Evolutionary conservation across 2,797 vertebrate species (phyloP).

Genomic region (Coluber constrictor): DNA sequence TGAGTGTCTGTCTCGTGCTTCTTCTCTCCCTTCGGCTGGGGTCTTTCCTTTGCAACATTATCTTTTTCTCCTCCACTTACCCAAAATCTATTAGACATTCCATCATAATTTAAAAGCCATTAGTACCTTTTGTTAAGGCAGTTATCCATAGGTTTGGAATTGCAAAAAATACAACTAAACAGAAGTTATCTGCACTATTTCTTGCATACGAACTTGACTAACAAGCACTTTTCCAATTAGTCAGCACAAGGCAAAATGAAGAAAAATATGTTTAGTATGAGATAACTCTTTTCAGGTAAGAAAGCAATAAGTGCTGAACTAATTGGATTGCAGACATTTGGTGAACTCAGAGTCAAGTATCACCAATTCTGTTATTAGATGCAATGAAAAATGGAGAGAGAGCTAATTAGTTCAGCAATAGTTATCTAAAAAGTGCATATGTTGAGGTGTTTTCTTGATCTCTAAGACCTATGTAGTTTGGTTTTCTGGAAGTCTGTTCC

Average conservation of each 20-base stretch:
- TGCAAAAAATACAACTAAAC: background rate
- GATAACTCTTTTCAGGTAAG: background rate
- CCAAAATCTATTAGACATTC: background rate
- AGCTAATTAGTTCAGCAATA: background rate
- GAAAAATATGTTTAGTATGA: background rate
- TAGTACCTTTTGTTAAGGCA: background rate
- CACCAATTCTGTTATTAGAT: background rate
- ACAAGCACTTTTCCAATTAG: background rate
- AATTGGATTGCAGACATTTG: constrained; percentile 1
- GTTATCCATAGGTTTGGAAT: background rate
- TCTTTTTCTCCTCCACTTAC: background rate
- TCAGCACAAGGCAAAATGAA: background rate
- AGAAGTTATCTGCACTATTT: background rate
- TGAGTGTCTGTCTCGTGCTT: background rate
- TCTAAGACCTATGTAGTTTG: background rate
- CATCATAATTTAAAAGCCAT: background rate
- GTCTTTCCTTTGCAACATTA: background rate
- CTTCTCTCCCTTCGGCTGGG: background rate
- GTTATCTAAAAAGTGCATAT: background rate
- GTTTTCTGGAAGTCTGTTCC: background rate
- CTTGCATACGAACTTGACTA: background rate
- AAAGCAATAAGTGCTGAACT: background rate
- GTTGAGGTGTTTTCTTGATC: constrained; percentile 1
- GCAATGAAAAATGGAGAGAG: background rate
- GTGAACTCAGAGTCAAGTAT: constrained; percentile 12